Conservation (phyloP, 2,888 invertebrate genomes). For the Aleiodes testaceus region DNA sequence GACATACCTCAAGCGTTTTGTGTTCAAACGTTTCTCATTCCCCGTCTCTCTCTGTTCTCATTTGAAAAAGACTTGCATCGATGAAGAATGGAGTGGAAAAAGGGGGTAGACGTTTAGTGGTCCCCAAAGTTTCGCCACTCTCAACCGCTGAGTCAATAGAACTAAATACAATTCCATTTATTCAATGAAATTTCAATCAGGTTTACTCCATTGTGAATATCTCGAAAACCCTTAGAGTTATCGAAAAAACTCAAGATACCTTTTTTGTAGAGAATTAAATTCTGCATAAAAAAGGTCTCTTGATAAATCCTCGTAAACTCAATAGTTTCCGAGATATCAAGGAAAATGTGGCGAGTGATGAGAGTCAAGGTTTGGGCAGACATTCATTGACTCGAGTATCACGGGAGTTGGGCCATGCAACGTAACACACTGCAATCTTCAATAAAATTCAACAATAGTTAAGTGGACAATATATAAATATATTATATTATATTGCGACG, state of each 20-base stretch:
- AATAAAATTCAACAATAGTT: conserved; percentile 65
- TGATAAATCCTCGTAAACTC: no score
- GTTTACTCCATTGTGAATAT: no score
- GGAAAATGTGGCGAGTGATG: no score
- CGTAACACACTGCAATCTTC: conserved; percentile 69
- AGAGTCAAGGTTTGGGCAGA: no score
- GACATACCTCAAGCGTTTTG: conserved; percentile 27
- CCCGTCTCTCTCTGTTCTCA: conserved; percentile 16
- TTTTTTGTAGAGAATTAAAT: no score
- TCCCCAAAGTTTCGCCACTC: conserved; percentile 20
- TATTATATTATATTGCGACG: conserved; percentile 66
- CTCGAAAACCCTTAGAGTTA: no score
- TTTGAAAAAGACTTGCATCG: conserved; percentile 34
- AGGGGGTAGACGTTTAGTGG: neutral
- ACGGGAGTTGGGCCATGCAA: conserved; percentile 71
- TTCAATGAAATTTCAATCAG: neutral
- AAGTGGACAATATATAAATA: conserved; percentile 48
- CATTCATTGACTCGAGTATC: conserved; percentile 59
- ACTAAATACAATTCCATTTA: conserved; percentile 18
- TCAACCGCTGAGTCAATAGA: conserved; percentile 28
- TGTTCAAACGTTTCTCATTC: conserved; percentile 29
- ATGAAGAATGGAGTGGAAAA: conserved; percentile 12
- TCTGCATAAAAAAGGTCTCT: no score
- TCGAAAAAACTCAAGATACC: no score
- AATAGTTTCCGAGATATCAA: no score